Evolutionary conservation across 2,797 vertebrate species (phyloP), one percentile per base, ranked within the genome.

Genomic region (Enteromius paludinosus): DNA sequence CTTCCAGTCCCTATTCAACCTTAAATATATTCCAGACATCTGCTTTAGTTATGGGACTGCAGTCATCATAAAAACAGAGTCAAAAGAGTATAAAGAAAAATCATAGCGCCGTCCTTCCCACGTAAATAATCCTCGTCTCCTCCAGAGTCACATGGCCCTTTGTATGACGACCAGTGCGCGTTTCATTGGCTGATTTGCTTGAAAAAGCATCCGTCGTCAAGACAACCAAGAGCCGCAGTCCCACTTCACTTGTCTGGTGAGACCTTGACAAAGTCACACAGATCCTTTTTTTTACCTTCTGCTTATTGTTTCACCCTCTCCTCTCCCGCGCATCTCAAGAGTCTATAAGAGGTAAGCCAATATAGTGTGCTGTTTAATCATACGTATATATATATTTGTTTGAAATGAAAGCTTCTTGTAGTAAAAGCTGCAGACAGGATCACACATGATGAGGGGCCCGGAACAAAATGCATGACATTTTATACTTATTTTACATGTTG

Each of bases 201-300:
- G 85, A 89, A 89, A 89, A 87, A 87, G 88, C 88, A 89, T 87
- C 86, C 69, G 76, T 89, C 73, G 66, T 86, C 86, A 89, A 84
- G 88, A 77, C 70, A 80, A 87, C 88, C 72, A 25, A 69, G 73
- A 69, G 79, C 83, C 47, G 80, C 72, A 86, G 88, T 77, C 83
- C 86, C 88, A 83, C 86, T 85, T 87, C 83, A 84, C 83, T 87
- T 70, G 70, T 84, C 79, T 85, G 33, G 49, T 43, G 85, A 85
- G 87, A 83, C 85, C 87, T 86, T 85, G 82, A 80, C 83, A 66
- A 85, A 85, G 81, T 86, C 86, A 79, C 78, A 84, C 49, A 86
- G 78, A 87, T 84, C 83, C 30, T 35, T 85, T 80, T 81, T 35
- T 59, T 84, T 70, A 83, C 75, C 72, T 45, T 38, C 84, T 82